Base-by-base conservation (phyloP, 2,113 vertebrate genomes). In the Oncorhynchus nerka region DNA sequence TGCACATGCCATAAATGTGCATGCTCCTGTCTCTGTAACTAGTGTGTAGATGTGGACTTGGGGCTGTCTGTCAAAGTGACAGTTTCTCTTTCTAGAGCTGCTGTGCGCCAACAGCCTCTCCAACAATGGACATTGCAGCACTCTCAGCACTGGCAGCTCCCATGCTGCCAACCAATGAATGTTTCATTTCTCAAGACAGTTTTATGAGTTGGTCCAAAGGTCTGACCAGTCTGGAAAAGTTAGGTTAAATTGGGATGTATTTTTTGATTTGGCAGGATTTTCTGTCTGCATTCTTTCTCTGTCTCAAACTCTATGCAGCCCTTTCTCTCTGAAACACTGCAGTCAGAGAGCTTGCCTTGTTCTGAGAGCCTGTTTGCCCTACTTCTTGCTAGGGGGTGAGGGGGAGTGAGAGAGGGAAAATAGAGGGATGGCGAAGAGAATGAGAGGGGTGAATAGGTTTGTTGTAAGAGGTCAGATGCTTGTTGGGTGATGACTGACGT, bases 71-170 rank as follows among this genome's bases (percentile, higher is more conserved):
- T 66, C 28, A 19, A 45, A 62, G 67, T 32, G 39, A 5, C 39
- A 45, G 39, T 45, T 11, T 45, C 39, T 45, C 39, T 45, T 45
- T 45, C 62, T 73, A 74, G 7, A 19, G 65, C 73, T 75, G 71
- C 73, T 76, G 74, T 78, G 66, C 64, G 13, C 62, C 74, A 79
- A 62, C 71, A 81, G 39, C 55, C 24, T 79, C 22, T 55, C 55
- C 51, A 55, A 5, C 51, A 55, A 55, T 55, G 16, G 51, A 15
- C 51, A 55, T 15, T 55, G 15, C 51, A 55, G 51, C 51, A 19
- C 51, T 51, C 49, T 51, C 8, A 39, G 49, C 11, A 15, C 49
- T 55, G 51, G 51, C 51, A 15, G 16, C 51, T 55, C 51, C 51
- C 15, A 55, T 19, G 15, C 51, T 19, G 51, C 13, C 3, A 15